Base-by-base conservation (phyloP, 2,888 invertebrate species). In the Phoenoteleia sp. region DNA sequence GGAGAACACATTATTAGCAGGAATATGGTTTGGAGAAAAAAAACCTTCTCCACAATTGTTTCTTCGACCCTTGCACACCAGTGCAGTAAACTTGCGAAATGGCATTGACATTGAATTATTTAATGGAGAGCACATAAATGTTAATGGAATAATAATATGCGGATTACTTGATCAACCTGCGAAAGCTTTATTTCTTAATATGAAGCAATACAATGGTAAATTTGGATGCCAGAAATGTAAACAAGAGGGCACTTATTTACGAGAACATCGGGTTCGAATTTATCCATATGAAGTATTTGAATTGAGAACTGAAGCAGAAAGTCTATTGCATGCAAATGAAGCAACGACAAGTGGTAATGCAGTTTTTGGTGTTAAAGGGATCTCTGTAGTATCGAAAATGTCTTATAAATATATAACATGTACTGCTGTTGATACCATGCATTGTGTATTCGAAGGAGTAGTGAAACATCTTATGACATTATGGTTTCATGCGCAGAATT, bases 1-100 rank as follows among this genome's bases (percentile, higher is more conserved):
- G 33, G 84, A 88, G 67, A 88, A 88, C 69, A 49, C 83, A 19
- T 13, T 86, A 1, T 49, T 88, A 15, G 83, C 58, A n/a, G 88
- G 86, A 21, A 15, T 88, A 17, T 88, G 87, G 86, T 87, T 81
- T 62, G 86, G 88, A 23, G 19, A 67, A 19, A 19, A 62, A 13
- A 82, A 82, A 60, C 81, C 76, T 15, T 4, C 17, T 0, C 69
- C 62, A 3, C 25, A 67, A n/a, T 15, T 81, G 19, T 81, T 76
- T 47, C 25, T 81, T 4, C 15, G 42, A 27, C 60, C 75, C n/a
- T n/a, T 76, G 11, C n/a, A 52, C 29, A 13, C n/a, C 17, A 62
- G 23, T 49, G 3, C 42, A 3, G 9, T 36, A 17, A 36, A 64
- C n/a, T 33, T 66, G 17, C 21, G 62, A 58, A 17, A 33, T 25